phyloP scores from a whole-genome alignment of 2,888 invertebrate genomes.

The Globia sparganii region DNA sequence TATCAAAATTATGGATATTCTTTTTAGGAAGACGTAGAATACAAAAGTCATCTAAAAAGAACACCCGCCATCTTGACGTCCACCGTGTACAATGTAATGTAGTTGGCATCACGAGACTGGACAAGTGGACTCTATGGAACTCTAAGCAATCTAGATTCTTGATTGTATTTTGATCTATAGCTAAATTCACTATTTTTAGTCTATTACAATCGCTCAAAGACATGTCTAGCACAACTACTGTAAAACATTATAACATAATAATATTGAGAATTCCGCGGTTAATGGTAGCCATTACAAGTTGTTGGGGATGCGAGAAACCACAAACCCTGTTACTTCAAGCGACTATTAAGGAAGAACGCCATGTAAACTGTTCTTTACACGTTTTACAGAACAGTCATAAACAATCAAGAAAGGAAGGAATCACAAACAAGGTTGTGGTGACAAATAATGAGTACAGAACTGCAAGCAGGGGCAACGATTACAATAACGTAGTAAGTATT shows the following conservation, averaged over 20 bases:
- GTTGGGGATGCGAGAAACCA: slow-evolving; percentile 47
- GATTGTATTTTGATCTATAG: slow-evolving; percentile 57
- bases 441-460: slow-evolving; percentile 32
- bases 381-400: slow-evolving; percentile 17
- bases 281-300: slow-evolving; percentile 36
- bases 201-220: slow-evolving; percentile 46
- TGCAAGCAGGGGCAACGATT: slow-evolving; percentile 44
- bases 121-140: slow-evolving; percentile 37
- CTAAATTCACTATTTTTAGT: slow-evolving; percentile 50
- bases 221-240: slow-evolving; percentile 60
- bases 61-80: slow-evolving; percentile 40
- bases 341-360: slow-evolving; percentile 23
- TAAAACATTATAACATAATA: slow-evolving; percentile 46
- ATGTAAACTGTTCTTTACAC: slow-evolving; percentile 15
- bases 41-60: slow-evolving; percentile 31
- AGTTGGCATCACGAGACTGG: slow-evolving; percentile 78
- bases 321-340: slow-evolving; percentile 46
- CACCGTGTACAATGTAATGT: slow-evolving; percentile 56
- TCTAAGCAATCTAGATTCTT: slow-evolving; percentile 57
- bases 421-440: slow-evolving; percentile 13
- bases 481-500: slow-evolving; percentile 45
- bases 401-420: slow-evolving; percentile 16
- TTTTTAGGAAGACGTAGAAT: slow-evolving; percentile 31
- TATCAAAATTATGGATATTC: slow-evolving; percentile 40
- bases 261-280: slow-evolving; percentile 50